Percentiles rank a stretch among this genome's conserved stretches.
phyloP scores from a whole-genome alignment of 2,113 vertebrate species.

The Lophius piscatorius region DNA sequence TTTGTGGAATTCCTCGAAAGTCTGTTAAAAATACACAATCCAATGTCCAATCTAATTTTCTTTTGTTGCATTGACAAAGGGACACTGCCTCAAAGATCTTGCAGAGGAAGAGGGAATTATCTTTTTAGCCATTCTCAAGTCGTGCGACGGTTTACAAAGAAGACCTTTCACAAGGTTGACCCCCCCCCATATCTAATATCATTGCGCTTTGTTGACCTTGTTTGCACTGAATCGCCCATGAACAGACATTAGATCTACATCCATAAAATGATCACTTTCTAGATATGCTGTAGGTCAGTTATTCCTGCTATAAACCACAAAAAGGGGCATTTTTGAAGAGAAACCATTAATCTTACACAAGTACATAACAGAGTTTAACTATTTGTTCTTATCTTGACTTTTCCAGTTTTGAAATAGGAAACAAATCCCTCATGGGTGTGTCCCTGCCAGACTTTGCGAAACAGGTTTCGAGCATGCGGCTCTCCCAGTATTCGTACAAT shows the following conservation, averaged over 20 bases:
- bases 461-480: conserved; percentile 68
- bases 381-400: conserved; percentile 2
- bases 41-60: not conserved
- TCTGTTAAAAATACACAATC: too few species aligned
- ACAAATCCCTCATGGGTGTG: conserved; percentile 59
- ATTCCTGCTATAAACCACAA: conserved; percentile 11
- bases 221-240: conserved; percentile 22
- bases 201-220: conserved; percentile 46
- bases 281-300: conserved; percentile 7
- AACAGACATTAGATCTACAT: conserved; percentile 14
- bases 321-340: not conserved
- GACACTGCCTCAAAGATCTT: conserved; percentile 43
- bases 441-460: conserved; percentile 39
- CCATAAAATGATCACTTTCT: conserved; percentile 20
- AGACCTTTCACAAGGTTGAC: conserved; percentile 64
- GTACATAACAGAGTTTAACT: not conserved
- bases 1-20: too few species aligned
- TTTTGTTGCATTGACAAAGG: conserved; percentile 14
- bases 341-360: too few species aligned
- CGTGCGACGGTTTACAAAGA: conserved; percentile 76
- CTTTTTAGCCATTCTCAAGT: conserved; percentile 68
- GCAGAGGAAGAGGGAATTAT: conserved; percentile 60
- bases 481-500: conserved; percentile 40
- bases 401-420: conserved; percentile 48
- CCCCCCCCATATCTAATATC: conserved; percentile 65